phyloP scores from a whole-genome alignment of 1,140 invertebrate genomes.

The Dryas iulia region DNA sequence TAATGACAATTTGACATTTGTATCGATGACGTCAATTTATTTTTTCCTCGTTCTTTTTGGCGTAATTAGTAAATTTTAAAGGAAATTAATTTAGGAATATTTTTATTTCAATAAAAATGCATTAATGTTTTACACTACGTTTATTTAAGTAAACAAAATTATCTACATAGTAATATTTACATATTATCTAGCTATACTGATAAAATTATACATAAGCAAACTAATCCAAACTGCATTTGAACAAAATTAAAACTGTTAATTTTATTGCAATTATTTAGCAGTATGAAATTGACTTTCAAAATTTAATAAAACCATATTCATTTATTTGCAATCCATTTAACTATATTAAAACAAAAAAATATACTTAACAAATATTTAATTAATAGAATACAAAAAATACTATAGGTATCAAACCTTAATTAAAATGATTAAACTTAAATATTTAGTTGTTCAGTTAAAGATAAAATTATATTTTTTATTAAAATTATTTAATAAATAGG shows the following conservation, averaged over 20 bases:
- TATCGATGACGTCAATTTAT: background rate
- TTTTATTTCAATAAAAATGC: background rate
- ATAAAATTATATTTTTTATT: conserved; percentile 1
- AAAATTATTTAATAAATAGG: conserved; percentile 3
- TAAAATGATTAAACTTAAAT: conserved; percentile 5
- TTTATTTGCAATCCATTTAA: background rate
- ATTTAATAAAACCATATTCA: background rate
- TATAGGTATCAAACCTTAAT: conserved; percentile 14
- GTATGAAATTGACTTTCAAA: background rate
- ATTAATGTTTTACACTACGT: background rate
- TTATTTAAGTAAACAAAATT: background rate
- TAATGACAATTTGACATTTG: conserved; percentile 5
- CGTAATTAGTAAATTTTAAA: background rate
- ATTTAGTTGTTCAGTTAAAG: conserved; percentile 3
- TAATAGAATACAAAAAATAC: conserved; percentile 6
- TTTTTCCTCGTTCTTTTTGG: background rate
- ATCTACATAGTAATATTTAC: background rate
- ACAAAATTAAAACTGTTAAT: too few species aligned
- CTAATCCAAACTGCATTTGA: too few species aligned
- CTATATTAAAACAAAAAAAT: background rate
- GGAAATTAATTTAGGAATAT: background rate
- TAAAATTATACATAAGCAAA: too few species aligned
- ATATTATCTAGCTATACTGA: too few species aligned
- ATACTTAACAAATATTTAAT: conserved; percentile 10
- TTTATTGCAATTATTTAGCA: background rate